Percentiles rank a stretch among this genome's conserved stretches.
Conservation (phyloP, 2,113 vertebrate genomes). For the Catharus bicknelli region DNA sequence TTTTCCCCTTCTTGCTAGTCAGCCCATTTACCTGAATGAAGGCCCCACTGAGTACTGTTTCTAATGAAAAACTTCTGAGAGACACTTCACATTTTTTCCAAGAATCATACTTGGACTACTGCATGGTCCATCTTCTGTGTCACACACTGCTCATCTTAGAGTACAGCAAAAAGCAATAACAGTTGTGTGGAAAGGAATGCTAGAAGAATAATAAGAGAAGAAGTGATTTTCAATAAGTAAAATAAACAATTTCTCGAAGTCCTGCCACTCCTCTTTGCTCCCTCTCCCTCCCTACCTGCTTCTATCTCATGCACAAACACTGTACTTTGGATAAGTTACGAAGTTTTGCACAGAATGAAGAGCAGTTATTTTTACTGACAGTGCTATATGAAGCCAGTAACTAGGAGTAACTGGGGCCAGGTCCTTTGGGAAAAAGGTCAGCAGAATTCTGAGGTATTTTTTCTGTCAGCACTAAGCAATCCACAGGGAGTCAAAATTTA, state of each 20-base stretch:
- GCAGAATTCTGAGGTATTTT: slow-evolving; percentile 31
- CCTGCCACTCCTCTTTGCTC: fast-evolving
- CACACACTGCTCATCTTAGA: fast-evolving
- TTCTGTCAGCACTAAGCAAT: slow-evolving; percentile 32
- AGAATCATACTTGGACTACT: background rate
- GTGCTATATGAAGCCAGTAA: slow-evolving; percentile 26
- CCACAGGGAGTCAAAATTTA: slow-evolving; percentile 36
- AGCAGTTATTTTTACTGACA: slow-evolving; percentile 50
- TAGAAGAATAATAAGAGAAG: background rate
- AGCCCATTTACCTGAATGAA: background rate
- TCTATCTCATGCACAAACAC: background rate
- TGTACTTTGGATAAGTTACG: background rate
- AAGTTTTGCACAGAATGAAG: background rate
- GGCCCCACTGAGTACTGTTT: background rate
- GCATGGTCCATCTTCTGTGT: background rate
- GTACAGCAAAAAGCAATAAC: background rate
- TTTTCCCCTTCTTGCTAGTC: background rate
- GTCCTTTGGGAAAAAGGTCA: background rate
- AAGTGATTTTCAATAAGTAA: background rate
- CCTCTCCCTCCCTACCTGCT: background rate
- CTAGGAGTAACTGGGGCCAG: slow-evolving; percentile 33
- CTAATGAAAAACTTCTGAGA: background rate
- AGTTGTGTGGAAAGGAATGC: background rate
- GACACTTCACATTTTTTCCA: background rate
- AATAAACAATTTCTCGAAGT: background rate